phyloP scores from a whole-genome alignment of 1,140 invertebrate genomes.

The Ceratina australensis region DNA sequence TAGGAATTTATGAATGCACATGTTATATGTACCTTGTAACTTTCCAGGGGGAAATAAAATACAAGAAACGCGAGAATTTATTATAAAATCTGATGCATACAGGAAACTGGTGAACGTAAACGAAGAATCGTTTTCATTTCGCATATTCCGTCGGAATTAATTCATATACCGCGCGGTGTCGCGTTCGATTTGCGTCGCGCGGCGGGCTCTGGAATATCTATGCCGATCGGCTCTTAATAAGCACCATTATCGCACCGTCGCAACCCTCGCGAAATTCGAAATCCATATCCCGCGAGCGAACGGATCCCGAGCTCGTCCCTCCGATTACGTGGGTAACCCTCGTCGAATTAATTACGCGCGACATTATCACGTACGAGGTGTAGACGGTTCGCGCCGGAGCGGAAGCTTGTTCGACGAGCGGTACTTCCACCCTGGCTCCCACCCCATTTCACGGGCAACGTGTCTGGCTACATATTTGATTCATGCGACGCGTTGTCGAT shows the following conservation, averaged over 20 bases:
- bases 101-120: too few relatives aligned
- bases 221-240: constrained; percentile 13
- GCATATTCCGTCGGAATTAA: too few relatives aligned
- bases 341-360: constrained; percentile 60
- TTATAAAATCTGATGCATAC: too few relatives aligned
- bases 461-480: constrained; percentile 57
- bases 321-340: constrained; percentile 24
- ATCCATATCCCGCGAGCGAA: constrained; percentile 14
- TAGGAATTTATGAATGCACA: too few relatives aligned
- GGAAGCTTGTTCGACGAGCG: constrained; percentile 32
- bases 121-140: too few relatives aligned
- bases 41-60: too few relatives aligned
- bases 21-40: too few relatives aligned
- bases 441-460: background rate
- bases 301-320: background rate
- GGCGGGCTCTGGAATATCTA: too few relatives aligned
- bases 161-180: too few relatives aligned
- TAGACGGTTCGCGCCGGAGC: constrained; percentile 43
- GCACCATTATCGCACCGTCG: background rate
- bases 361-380: constrained; percentile 58
- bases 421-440: constrained; percentile 9
- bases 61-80: too few relatives aligned
- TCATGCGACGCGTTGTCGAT: constrained; percentile 56
- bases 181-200: too few relatives aligned
- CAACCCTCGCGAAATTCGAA: background rate